Percentiles rank a stretch among this genome's conserved stretches.
phyloP scores from a whole-genome alignment of 2,113 vertebrate genomes.

The Lamprotornis superbus region DNA sequence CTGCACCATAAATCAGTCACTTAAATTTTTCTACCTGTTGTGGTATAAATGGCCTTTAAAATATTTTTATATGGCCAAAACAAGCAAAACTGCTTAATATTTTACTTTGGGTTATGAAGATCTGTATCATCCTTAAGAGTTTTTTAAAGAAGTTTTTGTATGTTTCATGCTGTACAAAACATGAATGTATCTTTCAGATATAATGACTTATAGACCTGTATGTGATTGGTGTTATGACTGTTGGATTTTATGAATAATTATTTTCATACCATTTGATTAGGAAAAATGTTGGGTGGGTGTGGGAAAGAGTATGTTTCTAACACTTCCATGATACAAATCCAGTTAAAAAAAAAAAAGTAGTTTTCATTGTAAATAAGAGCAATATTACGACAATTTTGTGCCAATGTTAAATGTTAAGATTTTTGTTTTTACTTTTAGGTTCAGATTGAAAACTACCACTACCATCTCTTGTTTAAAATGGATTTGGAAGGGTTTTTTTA shows the following conservation, averaged over 20 bases:
- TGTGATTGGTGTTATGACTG: conserved; percentile 68
- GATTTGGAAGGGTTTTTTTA: not conserved
- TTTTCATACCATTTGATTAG: conserved; percentile 72
- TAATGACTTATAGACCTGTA: conserved; percentile 61
- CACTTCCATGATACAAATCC: conserved; percentile 58
- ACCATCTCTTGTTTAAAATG: conserved; percentile 45
- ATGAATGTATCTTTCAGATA: conserved; percentile 79
- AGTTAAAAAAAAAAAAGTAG: conserved; percentile 27
- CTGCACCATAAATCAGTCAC: not conserved
- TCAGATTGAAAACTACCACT: conserved; percentile 50
- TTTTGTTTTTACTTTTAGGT: conserved; percentile 53
- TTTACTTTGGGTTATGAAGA: conserved; percentile 68
- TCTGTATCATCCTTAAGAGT: conserved; percentile 62
- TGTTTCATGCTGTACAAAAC: conserved; percentile 78
- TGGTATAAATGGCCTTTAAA: conserved; percentile 73
- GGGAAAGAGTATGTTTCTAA: conserved; percentile 56
- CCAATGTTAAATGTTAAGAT: conserved; percentile 55
- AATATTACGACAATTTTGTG: conserved; percentile 71
- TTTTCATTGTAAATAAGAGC: conserved; percentile 73
- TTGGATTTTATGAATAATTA: conserved; percentile 73
- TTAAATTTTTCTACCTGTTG: conserved; percentile 60
- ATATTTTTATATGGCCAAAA: conserved; percentile 78
- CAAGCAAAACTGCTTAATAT: conserved; percentile 60
- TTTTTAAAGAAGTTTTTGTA: conserved; percentile 70
- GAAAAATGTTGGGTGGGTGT: conserved; percentile 35